Conservation (phyloP, 35 echinoderm and acorn worm genomes). For the Hemicentrotus pulcherrimus region DNA sequence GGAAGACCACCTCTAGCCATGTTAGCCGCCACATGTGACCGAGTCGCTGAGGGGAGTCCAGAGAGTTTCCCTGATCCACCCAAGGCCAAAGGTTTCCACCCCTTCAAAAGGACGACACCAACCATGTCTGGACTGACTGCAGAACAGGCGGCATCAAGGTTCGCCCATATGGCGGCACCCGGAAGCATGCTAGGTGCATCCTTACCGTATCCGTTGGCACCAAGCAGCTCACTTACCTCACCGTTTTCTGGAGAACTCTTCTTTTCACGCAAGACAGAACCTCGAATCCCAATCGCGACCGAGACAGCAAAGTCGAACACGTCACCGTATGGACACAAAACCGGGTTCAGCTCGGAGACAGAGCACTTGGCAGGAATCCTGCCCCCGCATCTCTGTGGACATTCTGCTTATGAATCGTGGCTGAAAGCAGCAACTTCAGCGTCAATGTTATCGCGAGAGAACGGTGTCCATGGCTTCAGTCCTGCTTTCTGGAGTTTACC, state of each 20-base stretch:
- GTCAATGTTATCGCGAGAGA: constrained; percentile 38
- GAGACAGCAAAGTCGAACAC: constrained; percentile 54
- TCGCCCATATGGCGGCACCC: constrained; percentile 48
- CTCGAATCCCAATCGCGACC: constrained; percentile 50
- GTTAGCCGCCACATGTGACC: constrained; percentile 88
- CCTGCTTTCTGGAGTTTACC: constrained; percentile 52
- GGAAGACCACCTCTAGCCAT: constrained; percentile 79
- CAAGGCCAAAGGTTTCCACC: constrained; percentile 68
- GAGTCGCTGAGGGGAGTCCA: constrained; percentile 64
- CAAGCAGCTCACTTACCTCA: constrained; percentile 28
- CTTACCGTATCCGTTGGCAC: constrained; percentile 48
- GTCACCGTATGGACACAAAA: constrained; percentile 60
- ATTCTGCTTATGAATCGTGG: constrained; percentile 65
- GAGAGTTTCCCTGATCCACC: constrained; percentile 58
- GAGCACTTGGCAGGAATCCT: constrained; percentile 48
- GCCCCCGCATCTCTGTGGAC: constrained; percentile 48
- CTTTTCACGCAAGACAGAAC: constrained; percentile 51
- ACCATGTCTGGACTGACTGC: constrained; percentile 51
- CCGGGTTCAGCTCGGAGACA: constrained; percentile 33
- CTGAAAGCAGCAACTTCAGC: constrained; percentile 61
- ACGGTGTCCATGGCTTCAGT: constrained; percentile 26
- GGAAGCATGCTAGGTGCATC: constrained; percentile 52
- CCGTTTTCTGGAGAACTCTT: constrained; percentile 40
- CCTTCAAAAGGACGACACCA: constrained; percentile 60
- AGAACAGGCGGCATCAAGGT: constrained; percentile 49